Conservation (phyloP, 2,113 vertebrate genomes). For the Enhydra lutris region DNA sequence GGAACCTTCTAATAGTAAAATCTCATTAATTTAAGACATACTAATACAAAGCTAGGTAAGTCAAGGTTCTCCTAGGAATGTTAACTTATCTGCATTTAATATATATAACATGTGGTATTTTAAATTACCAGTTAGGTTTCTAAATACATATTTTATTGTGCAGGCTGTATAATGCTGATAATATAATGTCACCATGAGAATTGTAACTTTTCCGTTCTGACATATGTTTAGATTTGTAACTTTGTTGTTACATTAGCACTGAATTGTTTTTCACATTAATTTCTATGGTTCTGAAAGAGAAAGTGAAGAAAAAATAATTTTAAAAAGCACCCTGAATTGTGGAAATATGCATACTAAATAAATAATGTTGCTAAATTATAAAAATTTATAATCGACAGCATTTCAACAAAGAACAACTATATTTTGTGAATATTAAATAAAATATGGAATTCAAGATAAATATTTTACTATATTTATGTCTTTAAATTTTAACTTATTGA, state of each 20-base stretch:
- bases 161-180: slow-evolving; percentile 17
- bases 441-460: background rate
- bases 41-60: slow-evolving; percentile 14
- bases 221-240: slow-evolving; percentile 61
- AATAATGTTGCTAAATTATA: background rate
- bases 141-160: slow-evolving; percentile 66
- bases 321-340: background rate
- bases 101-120: slow-evolving; percentile 53
- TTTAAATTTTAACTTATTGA: slow-evolving; percentile 6
- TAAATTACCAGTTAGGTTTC: slow-evolving; percentile 67
- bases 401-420: background rate
- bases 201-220: slow-evolving; percentile 57
- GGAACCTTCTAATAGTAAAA: background rate
- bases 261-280: slow-evolving; percentile 14
- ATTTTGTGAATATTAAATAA: background rate
- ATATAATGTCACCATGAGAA: slow-evolving; percentile 63
- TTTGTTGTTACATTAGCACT: slow-evolving; percentile 47
- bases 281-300: slow-evolving; percentile 1
- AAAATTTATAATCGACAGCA: background rate
- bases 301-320: background rate
- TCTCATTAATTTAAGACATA: slow-evolving; percentile 47
- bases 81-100: slow-evolving; percentile 64
- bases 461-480: background rate
- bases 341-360: background rate
- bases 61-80: slow-evolving; percentile 49